Evolutionary conservation across 2,113 vertebrate species (phyloP).

Genomic region (Corythornis cristatus): DNA sequence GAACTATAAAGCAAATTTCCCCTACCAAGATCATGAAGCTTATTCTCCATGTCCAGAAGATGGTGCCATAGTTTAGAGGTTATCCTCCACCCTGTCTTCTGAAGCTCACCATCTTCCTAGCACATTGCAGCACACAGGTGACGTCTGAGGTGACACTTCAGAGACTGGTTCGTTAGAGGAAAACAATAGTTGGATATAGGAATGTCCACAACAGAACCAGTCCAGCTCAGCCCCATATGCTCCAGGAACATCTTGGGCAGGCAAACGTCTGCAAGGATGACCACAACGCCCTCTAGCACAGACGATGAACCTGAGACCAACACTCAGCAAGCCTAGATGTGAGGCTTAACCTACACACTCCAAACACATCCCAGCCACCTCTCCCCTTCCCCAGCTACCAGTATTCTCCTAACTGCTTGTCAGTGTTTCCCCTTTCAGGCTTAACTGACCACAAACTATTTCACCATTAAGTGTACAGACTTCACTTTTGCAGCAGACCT

Average conservation of each 20-base stretch:
- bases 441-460: background rate
- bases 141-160: background rate
- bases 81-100: background rate
- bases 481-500: background rate
- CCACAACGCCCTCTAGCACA: background rate
- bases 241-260: background rate
- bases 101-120: background rate
- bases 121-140: background rate
- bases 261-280: background rate
- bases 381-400: background rate
- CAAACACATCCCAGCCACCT: background rate
- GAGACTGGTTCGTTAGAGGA: background rate
- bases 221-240: background rate
- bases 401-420: background rate
- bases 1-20: background rate
- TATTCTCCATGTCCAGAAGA: background rate
- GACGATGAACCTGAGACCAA: background rate
- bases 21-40: background rate
- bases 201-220: background rate
- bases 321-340: accelerated
- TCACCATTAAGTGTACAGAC: background rate
- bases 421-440: background rate
- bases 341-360: background rate
- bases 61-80: background rate
- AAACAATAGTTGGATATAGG: accelerated